These are phyloP conservation scores for Xiphias gladius DNA, from an alignment of 2,113 vertebrate genomes.

Conservation along the genomic window DNA sequence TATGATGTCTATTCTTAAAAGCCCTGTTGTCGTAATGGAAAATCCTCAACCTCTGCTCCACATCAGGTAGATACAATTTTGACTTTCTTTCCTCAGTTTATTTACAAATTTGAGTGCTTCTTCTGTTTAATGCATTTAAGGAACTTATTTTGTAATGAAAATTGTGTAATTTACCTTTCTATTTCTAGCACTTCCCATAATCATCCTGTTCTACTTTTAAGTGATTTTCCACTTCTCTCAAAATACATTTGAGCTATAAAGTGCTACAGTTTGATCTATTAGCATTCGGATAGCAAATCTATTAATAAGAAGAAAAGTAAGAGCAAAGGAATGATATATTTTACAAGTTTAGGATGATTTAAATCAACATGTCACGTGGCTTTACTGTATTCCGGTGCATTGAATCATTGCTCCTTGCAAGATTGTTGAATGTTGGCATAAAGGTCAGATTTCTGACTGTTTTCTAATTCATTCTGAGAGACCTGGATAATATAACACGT, in stretches of 20 bases:
- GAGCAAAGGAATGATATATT: too few relatives aligned
- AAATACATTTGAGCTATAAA: background rate
- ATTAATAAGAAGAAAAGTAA: background rate
- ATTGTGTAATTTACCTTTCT: background rate
- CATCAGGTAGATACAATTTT: background rate
- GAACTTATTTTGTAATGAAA: background rate
- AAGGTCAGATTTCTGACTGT: background rate
- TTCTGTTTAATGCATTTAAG: background rate
- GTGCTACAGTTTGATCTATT: background rate
- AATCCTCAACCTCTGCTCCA: background rate
- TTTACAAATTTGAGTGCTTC: background rate
- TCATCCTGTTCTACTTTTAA: background rate
- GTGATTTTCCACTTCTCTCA: background rate
- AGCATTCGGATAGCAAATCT: background rate
- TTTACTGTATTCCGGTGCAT: background rate
- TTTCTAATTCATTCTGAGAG: background rate
- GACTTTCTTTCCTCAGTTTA: background rate
- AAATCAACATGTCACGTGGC: background rate
- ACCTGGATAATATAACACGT: background rate
- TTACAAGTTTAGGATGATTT: background rate
- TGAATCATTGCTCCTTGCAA: background rate
- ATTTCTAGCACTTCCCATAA: background rate
- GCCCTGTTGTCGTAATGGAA: background rate
- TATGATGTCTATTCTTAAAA: background rate
- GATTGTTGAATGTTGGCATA: background rate